Evolutionary conservation across 2,888 invertebrate species (phyloP), one percentile per base, ranked within the genome.

Genomic region (Furcula furcula): DNA sequence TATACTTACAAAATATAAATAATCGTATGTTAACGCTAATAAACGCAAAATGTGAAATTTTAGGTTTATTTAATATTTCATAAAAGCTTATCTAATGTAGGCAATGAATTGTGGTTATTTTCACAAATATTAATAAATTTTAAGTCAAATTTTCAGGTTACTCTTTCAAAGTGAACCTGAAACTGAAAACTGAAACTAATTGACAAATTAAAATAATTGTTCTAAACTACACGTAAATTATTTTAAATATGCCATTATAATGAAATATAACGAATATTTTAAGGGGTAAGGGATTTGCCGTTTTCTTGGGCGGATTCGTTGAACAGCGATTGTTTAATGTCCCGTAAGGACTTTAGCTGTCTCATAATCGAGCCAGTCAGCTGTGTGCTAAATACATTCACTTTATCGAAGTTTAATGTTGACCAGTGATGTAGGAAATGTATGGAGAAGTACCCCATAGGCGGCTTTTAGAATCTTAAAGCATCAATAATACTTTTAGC

Each of bases 291-390:
- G 53, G 28, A 46, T 47, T 37, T 32, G 18, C 50, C 43, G 46
- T 21, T 60, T 63, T 49, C 52, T 39, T 36, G 41, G 34, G 39
- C 46, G 46, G 50, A 52, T 53, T 48, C 48, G 42, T 6, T 42
- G 36, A 40, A 27, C 47, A 44, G 55, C 59, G 58, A 76, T 77
- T 78, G 80, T 68, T 82, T 61, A 85, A 85, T 84, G 84, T 85
- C 82, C 65, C 65, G 83, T 66, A 44, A 51, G 47, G 53, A 66
- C 64, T 65, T 70, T 68, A 73, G 67, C 67, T 66, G 65, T 65
- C 69, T 74, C 76, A 71, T 74, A 75, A 76, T 73, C 73, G 76
- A 70, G 47, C 46, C 80, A 75, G 63, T 77, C 75, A 60, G 53
- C 65, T 65, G 76, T 72, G 49, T 28, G 46, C 58, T 69, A 66